Base-by-base conservation (phyloP, 2,888 invertebrate genomes). In the Zhengitettix transpicula region DNA sequence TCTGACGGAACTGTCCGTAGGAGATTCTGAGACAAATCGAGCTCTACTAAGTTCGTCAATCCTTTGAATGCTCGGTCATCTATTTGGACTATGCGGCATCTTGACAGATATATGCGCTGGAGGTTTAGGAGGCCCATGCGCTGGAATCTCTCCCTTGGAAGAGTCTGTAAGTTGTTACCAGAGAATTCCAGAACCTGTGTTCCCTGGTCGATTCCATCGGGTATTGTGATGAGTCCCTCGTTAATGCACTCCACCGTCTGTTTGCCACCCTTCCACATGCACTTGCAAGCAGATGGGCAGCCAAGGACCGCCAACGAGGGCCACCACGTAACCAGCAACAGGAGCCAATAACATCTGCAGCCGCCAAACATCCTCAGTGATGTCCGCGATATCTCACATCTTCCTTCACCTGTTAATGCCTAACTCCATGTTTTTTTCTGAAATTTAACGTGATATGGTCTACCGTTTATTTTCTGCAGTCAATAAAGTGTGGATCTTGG, bases 251-350 rank as follows among this genome's bases (percentile, higher is more conserved):
- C 91, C 57, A 90, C 91, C 65, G 89, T 88, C 71, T 91, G 86
- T 70, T 94, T 94, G 56, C 93, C 93, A 70, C 87, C 86, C 73
- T 91, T 92, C 93, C 93, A 93, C 72, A 90, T 91, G 78, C 94
- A 94, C 60, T 82, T 78, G 73, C 93, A 94, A 65, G 83, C 81
- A 44, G 80, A 75, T 40, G 91, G 91, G 71, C 91, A 92, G 57
- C 81, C 79, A 67, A 67, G 44, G 12, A 53, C 16, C 51, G n/a
- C 40, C 17, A 52, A 28, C 28, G 28, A 28, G 7, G 28, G 28
- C 28, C 47, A n/a, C 28, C 28, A 28, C 28, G 47, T 12, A 12
- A 47, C 14, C 47, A 47, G 47, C 47, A 12, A 47, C 47, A n/a
- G 8, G 14, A 47, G 47, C 47, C 47, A n/a, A n/a, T 47, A 12